Conservation (phyloP, 2,113 vertebrate genomes). For the Pedetes capensis region DNA sequence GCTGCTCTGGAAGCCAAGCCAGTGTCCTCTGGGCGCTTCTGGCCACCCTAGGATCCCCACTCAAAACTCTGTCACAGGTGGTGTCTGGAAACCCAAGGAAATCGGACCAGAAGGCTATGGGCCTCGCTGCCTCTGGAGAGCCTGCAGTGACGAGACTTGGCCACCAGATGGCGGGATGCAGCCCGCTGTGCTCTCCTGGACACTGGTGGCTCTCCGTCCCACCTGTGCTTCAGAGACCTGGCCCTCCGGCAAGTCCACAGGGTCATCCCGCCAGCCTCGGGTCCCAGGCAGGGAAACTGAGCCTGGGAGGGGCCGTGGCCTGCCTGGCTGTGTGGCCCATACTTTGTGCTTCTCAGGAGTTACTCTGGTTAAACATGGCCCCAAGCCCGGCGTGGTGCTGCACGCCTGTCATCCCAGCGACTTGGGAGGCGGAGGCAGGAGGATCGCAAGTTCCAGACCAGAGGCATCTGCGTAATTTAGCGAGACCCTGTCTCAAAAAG, state of each 20-base stretch:
- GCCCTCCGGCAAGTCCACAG: too few relatives aligned
- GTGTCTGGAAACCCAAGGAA: constrained; percentile 10
- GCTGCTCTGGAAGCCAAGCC: neutral
- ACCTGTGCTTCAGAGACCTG: neutral
- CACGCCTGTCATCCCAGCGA: too few relatives aligned
- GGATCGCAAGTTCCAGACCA: too few relatives aligned
- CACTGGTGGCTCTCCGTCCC: neutral
- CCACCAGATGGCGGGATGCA: constrained; percentile 45
- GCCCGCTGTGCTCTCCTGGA: neutral
- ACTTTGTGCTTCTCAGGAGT: neutral
- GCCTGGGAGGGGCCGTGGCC: neutral
- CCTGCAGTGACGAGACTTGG: neutral
- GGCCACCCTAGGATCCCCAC: neutral
- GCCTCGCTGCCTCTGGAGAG: neutral
- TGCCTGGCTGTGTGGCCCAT: neutral
- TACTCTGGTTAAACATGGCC: neutral
- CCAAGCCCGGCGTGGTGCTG: too few relatives aligned
- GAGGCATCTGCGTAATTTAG: too few relatives aligned
- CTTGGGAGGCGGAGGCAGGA: too few relatives aligned
- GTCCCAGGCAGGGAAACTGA: neutral
- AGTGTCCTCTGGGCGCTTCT: neutral
- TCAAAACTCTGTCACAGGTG: neutral
- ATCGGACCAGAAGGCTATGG: neutral
- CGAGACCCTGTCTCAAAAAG: too few relatives aligned
- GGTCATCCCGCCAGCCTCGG: neutral